Evolutionary conservation across 1,140 invertebrate genomes (phyloP).

Genomic region (Neelides sp.): DNA sequence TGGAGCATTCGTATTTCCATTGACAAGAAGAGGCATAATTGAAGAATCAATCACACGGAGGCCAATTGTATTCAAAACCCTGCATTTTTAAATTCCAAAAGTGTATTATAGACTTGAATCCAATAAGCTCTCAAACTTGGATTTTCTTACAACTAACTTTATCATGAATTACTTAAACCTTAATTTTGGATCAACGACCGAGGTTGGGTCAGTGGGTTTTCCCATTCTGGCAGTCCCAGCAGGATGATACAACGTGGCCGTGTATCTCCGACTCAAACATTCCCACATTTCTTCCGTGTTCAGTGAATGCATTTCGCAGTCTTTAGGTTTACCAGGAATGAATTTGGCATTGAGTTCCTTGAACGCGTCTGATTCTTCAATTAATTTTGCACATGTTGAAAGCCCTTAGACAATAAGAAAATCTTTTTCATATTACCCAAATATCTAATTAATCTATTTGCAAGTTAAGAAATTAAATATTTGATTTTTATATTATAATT

Average conservation of each 20-base stretch:
- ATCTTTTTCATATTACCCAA: background rate
- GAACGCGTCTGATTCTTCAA: background rate
- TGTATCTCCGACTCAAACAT: slow-evolving; percentile 62
- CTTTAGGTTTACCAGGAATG: too few relatives aligned
- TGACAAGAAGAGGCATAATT: slow-evolving; percentile 2
- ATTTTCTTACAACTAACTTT: background rate
- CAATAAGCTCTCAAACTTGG: background rate
- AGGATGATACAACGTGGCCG: slow-evolving; percentile 69
- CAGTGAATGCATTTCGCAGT: too few relatives aligned
- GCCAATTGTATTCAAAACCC: slow-evolving; percentile 6
- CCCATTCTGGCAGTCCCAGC: slow-evolving; percentile 60
- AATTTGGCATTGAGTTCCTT: background rate
- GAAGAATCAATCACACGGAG: slow-evolving; percentile 1
- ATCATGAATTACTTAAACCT: background rate
- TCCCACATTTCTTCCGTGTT: slow-evolving; percentile 81
- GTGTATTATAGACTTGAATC: background rate
- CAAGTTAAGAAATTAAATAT: background rate
- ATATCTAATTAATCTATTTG: background rate
- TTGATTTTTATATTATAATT: too few relatives aligned
- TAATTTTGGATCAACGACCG: background rate
- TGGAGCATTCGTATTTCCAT: slow-evolving; percentile 1
- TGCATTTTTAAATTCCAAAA: background rate
- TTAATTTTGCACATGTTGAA: background rate
- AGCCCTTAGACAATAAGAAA: background rate
- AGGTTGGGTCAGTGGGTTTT: slow-evolving; percentile 35